A percentile compares a stretch with the other conserved stretches of the same genome.
These are phyloP conservation scores for Australoheros scitulus DNA, from an alignment of 2,113 vertebrate genomes.

Conservation along the genomic window DNA sequence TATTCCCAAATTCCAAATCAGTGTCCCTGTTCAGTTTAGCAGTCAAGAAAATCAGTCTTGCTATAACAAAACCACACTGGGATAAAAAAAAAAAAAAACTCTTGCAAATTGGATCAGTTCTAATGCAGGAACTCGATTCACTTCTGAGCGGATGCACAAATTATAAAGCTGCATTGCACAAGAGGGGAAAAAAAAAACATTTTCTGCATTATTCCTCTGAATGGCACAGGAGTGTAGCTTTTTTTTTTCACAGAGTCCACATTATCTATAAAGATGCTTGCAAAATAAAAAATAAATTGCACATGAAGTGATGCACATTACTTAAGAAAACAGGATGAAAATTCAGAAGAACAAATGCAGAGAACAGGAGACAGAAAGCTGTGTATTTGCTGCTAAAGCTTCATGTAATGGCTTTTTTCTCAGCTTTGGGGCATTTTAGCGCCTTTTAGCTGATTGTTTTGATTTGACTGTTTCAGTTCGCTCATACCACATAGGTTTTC, in stretches of 20 bases:
- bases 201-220: neutral
- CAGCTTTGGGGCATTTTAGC: neutral
- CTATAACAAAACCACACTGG: conserved; percentile 40
- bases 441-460: neutral
- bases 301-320: neutral
- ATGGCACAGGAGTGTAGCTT: neutral
- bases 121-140: conserved; percentile 8
- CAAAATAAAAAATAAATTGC: neutral
- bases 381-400: neutral
- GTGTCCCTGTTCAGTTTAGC: conserved; percentile 53
- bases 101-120: conserved; percentile 44
- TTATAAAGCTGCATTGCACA: conserved; percentile 12
- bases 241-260: neutral
- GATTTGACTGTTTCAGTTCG: neutral
- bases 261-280: neutral
- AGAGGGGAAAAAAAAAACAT: neutral
- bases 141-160: neutral
- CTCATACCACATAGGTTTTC: too few species aligned
- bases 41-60: conserved; percentile 51
- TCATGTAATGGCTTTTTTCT: neutral
- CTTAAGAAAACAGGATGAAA: neutral
- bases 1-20: conserved; percentile 57
- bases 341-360: neutral
- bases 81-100: conserved; percentile 8
- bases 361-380: neutral